These are phyloP conservation scores for Chinchilla lanigera DNA, from an alignment of 2,113 vertebrate species.

Conservation along the genomic window DNA sequence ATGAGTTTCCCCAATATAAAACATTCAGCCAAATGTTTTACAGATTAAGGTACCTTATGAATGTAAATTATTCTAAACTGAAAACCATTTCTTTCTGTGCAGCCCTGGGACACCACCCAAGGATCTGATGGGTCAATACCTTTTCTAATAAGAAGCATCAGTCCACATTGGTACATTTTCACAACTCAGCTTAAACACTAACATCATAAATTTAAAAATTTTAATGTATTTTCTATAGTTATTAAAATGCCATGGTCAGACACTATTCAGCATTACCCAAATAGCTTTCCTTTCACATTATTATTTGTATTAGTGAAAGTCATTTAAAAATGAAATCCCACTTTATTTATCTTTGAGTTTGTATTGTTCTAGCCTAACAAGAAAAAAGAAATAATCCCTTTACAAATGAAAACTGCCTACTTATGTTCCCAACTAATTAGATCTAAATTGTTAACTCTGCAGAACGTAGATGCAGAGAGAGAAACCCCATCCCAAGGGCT, in stretches of 20 bases:
- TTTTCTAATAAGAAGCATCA: background rate
- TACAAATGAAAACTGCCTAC: constrained; percentile 77
- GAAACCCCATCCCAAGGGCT: constrained; percentile 32
- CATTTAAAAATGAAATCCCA: constrained; percentile 68
- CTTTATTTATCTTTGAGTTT: constrained; percentile 72
- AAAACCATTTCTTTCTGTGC: constrained; percentile 10
- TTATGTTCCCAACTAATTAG: constrained; percentile 66
- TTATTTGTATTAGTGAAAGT: constrained; percentile 57
- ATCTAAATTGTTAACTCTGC: constrained; percentile 64
- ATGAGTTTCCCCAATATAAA: constrained; percentile 45
- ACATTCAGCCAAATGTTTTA: constrained; percentile 53
- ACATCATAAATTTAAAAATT: constrained; percentile 49
- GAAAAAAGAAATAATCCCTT: constrained; percentile 55
- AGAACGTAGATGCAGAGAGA: constrained; percentile 17
- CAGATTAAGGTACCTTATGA: constrained; percentile 41
- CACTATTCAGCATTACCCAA: background rate
- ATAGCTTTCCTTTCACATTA: constrained; percentile 49
- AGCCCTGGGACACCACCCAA: background rate
- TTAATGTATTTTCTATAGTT: constrained; percentile 11
- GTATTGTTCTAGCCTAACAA: constrained; percentile 65
- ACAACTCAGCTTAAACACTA: constrained; percentile 61
- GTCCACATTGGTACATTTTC: background rate
- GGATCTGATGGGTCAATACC: background rate
- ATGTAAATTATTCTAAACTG: constrained; percentile 54
- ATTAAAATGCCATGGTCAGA: constrained; percentile 68